A percentile compares a stretch with the other conserved stretches of the same genome.
Conservation (phyloP, 2,888 invertebrate genomes). For the Calliopum simillimum region DNA sequence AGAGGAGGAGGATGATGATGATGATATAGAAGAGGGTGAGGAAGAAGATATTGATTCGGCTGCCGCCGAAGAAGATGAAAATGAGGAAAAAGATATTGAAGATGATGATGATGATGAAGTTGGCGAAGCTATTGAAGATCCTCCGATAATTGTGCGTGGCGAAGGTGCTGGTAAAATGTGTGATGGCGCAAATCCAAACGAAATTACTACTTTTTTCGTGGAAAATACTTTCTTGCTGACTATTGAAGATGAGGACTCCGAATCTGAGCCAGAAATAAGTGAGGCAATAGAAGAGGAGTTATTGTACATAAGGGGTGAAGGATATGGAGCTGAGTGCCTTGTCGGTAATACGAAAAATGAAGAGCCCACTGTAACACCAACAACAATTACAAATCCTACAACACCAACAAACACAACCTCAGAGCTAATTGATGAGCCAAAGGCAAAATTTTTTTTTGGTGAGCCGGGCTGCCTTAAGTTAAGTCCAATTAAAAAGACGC, state of each 20-base stretch:
- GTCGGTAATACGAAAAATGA: slow-evolving; percentile 74
- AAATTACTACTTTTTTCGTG: slow-evolving; percentile 36
- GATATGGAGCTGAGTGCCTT: slow-evolving; percentile 78
- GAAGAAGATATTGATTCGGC: slow-evolving; percentile 61
- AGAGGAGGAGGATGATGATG: slow-evolving; percentile 51
- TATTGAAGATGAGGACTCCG: slow-evolving; percentile 20
- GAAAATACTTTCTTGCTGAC: not conserved
- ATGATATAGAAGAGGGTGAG: slow-evolving; percentile 53
- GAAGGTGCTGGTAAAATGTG: slow-evolving; percentile 77
- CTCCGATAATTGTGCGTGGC: slow-evolving; percentile 77
- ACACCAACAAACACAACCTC: slow-evolving; percentile 30
- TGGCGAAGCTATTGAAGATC: slow-evolving; percentile 79
- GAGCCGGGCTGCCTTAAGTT: slow-evolving; percentile 67
- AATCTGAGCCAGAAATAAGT: slow-evolving; percentile 66
- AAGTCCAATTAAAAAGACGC: slow-evolving; percentile 57
- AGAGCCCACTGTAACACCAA: slow-evolving; percentile 62
- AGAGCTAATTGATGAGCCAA: slow-evolving; percentile 56
- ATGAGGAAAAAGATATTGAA: slow-evolving; percentile 55
- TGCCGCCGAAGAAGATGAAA: slow-evolving; percentile 61
- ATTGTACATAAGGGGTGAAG: slow-evolving; percentile 74
- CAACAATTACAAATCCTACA: slow-evolving; percentile 63
- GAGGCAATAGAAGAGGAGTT: slow-evolving; percentile 81
- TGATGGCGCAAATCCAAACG: slow-evolving; percentile 67
- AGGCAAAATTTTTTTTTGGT: slow-evolving; percentile 68
- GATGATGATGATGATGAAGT: slow-evolving; percentile 64